A percentile compares a stretch with the other conserved stretches of the same genome.
Conservation (phyloP, 2,113 vertebrate genomes). For the Syrmaticus mikado region DNA sequence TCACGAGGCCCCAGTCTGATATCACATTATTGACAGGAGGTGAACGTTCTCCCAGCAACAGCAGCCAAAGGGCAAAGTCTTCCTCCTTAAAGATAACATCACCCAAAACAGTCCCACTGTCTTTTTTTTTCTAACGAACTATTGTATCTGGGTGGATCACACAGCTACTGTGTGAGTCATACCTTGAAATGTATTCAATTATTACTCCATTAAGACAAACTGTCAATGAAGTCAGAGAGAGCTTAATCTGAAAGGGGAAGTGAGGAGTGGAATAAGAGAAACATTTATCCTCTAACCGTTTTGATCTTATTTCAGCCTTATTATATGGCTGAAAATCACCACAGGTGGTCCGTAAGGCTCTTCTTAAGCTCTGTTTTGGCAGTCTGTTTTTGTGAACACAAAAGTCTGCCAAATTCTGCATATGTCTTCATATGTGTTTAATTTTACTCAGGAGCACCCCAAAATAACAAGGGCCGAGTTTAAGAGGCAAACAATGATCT, state of each 20-base stretch:
- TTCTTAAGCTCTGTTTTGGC: neutral
- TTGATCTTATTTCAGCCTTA: neutral
- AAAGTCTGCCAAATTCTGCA: neutral
- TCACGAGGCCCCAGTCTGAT: neutral
- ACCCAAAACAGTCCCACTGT: neutral
- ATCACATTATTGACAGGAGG: neutral
- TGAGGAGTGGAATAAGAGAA: neutral
- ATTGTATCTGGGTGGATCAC: slow-evolving; percentile 4
- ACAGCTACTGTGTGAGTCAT: neutral
- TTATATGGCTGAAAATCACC: neutral
- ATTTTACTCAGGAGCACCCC: neutral
- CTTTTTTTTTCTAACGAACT: neutral
- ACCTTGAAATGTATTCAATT: neutral
- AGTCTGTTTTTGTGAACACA: neutral
- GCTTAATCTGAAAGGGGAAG: neutral
- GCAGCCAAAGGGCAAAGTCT: neutral
- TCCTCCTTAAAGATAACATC: neutral
- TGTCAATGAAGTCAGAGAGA: slow-evolving; percentile 3
- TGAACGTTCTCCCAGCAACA: neutral
- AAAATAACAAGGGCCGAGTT: neutral
- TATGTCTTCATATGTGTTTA: neutral
- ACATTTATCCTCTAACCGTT: neutral
- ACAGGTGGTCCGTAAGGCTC: neutral
- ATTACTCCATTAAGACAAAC: neutral
- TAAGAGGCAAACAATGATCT: neutral